A percentile compares a stretch with the other conserved stretches of the same genome.
Evolutionary conservation across 2,113 vertebrate genomes (phyloP).

Genomic region (Pogona vitticeps): DNA sequence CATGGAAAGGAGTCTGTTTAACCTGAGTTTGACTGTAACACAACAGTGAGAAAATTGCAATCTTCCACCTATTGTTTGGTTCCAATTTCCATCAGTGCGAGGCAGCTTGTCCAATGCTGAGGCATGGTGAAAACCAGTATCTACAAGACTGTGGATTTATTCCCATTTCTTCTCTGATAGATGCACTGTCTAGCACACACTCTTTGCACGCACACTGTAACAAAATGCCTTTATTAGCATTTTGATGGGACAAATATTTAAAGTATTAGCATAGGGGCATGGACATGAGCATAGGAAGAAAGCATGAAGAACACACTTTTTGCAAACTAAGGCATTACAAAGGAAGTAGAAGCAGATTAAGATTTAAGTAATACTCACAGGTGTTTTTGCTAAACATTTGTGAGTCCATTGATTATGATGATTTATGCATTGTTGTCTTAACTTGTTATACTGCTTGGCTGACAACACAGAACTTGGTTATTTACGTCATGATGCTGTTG

Average conservation of each 20-base stretch:
- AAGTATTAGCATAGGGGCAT: neutral
- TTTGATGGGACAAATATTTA: too few relatives aligned
- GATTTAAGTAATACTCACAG: neutral
- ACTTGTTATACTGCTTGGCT: neutral
- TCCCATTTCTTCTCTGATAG: too few relatives aligned
- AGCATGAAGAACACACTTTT: neutral
- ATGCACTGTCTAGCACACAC: too few relatives aligned
- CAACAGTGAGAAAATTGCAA: too few relatives aligned
- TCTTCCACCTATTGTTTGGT: too few relatives aligned
- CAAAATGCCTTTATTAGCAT: neutral
- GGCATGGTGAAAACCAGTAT: too few relatives aligned
- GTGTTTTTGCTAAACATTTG: neutral
- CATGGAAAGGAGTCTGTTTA: neutral
- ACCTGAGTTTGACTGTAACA: neutral
- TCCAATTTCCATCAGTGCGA: too few relatives aligned
- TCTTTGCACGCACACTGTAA: neutral
- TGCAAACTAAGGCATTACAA: neutral
- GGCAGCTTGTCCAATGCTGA: too few relatives aligned
- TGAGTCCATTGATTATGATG: neutral
- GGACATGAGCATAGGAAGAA: neutral
- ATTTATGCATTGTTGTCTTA: neutral
- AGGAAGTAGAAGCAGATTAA: too few relatives aligned
- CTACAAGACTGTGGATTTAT: too few relatives aligned
- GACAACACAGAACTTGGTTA: neutral
- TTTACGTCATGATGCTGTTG: too few relatives aligned